Evolutionary conservation across 1,140 invertebrate genomes (phyloP), one percentile per base, ranked within the genome.

Genomic region (Acromyrmex echinatior): DNA sequence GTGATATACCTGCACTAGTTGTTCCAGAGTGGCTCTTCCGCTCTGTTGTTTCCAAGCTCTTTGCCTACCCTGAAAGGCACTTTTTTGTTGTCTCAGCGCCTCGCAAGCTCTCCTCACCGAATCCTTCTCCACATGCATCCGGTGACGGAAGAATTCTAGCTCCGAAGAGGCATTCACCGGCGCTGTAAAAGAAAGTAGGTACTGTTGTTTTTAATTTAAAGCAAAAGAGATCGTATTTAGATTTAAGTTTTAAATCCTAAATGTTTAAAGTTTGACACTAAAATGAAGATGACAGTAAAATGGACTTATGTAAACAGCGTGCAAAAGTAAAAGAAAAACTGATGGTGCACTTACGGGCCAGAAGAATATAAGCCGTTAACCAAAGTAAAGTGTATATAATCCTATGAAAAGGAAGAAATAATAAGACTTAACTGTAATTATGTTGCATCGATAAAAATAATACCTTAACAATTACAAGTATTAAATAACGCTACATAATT

Each of bases 81-180:
- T 95, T 90, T 95, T 96, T 90, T 97, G 96, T 86, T 95, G 95
- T 35, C 96, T 96, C 60, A 98, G 92, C 76, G 97, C 97, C 84
- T 97, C 97, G 87, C 97, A 96, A 35, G 97, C 97, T 3, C 97
- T 95, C 65, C 97, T 96, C 88, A 98, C 97, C 0, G 97, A 97
- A 91, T 98, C 97, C 9, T 97, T 95, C 92, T 98, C 97, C 25
- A 98, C 95, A 79, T 98, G 96, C 21, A 98, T 97, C 62, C 97
- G 96, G 92, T 98, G 97, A 63, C 97, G 96, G 88, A 98, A 97
- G 95, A 98, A 98, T 91, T 98, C 97, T 86, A 98, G 93, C 90
- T 98, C 97, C 4, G 97, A 97, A 71, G 95, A 95, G 35, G 93
- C 93, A 82, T 95, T 95, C 58, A 93, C 93, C 58, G 94, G 93